phyloP scores from a whole-genome alignment of 2,113 vertebrate genomes.

The Daboia siamensis region DNA sequence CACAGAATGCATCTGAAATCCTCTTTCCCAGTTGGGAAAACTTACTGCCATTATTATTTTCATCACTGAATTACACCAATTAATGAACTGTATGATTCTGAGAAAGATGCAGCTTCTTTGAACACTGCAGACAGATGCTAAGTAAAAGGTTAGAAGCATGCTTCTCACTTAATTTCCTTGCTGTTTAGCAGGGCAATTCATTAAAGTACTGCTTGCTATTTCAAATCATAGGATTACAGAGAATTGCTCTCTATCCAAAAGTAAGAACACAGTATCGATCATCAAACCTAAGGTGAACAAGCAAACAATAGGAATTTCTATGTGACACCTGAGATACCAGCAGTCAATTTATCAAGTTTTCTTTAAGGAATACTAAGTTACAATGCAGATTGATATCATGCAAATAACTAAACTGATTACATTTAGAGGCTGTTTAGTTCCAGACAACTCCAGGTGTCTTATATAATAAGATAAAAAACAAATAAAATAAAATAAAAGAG shows the following conservation, averaged over 20 bases:
- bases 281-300: not conserved
- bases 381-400: not conserved
- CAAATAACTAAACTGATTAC: not conserved
- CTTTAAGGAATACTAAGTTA: not conserved
- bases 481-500: not conserved
- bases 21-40: not conserved
- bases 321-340: not conserved
- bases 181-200: not conserved
- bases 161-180: not conserved
- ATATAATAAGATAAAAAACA: not conserved
- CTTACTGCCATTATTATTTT: not conserved
- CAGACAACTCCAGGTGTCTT: not conserved
- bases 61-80: not conserved
- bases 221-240: not conserved
- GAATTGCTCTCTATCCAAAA: not conserved
- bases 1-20: not conserved
- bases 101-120: not conserved
- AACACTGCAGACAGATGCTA: not conserved
- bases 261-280: not conserved
- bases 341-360: not conserved
- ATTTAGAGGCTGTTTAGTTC: not conserved
- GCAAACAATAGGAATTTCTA: not conserved
- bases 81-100: not conserved
- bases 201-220: not conserved
- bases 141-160: not conserved